phyloP scores from a whole-genome alignment of 2,888 invertebrate species.

The Pimpla rufipes region DNA sequence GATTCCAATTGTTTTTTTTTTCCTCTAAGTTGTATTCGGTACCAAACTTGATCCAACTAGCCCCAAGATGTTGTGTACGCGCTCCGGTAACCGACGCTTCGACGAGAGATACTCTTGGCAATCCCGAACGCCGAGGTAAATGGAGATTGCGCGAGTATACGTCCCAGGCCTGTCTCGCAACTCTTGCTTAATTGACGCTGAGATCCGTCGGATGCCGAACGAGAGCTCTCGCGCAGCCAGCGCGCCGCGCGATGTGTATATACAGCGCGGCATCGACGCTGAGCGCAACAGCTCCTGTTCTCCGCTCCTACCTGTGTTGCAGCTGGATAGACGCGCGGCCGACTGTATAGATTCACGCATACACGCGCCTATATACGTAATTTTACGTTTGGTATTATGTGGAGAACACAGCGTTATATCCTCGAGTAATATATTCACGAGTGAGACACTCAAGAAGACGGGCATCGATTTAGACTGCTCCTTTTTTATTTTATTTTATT shows the following conservation, averaged over 20 bases:
- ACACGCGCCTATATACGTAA: slow-evolving; percentile 5
- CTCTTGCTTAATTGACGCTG: slow-evolving; percentile 80
- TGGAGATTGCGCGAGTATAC: slow-evolving; percentile 78
- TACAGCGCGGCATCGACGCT: slow-evolving; percentile 29
- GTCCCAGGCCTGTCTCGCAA: slow-evolving; percentile 78
- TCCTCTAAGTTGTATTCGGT: background rate
- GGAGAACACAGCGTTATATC: slow-evolving; percentile 11
- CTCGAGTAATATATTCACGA: slow-evolving; percentile 70
- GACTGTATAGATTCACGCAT: slow-evolving; percentile 45
- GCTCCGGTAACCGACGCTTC: slow-evolving; percentile 45
- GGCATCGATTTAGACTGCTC: slow-evolving; percentile 57
- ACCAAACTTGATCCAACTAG: slow-evolving; percentile 8
- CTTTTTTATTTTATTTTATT: slow-evolving; percentile 24
- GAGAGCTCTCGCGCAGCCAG: slow-evolving; percentile 40
- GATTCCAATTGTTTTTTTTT: no score
- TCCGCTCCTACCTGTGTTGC: slow-evolving; percentile 33
- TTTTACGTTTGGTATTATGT: slow-evolving; percentile 12
- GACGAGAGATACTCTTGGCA: slow-evolving; percentile 65
- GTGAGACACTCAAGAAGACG: slow-evolving; percentile 48
- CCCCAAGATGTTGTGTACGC: slow-evolving; percentile 14
- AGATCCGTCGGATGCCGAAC: slow-evolving; percentile 73
- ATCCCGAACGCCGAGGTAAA: slow-evolving; percentile 72
- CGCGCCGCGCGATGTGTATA: slow-evolving; percentile 21
- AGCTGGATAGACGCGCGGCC: background rate
- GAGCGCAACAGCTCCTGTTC: slow-evolving; percentile 39